Evolutionary conservation across 2,113 vertebrate genomes (phyloP), one percentile per base, ranked within the genome.

Genomic region (Brachyhypopomus occidentalis): DNA sequence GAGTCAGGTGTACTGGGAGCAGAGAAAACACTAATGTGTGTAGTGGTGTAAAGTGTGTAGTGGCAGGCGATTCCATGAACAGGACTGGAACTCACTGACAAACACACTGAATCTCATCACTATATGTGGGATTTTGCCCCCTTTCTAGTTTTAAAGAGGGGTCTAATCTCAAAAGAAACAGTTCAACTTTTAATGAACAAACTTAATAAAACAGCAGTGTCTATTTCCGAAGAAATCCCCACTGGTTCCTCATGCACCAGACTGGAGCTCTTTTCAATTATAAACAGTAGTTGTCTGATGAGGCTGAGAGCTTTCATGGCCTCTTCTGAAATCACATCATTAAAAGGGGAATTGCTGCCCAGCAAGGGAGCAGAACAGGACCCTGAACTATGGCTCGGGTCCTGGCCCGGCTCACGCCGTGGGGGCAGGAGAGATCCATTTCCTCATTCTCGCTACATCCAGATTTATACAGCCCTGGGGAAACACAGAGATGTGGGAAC

Each of bases 221-320:
- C 87, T 90, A 89, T 90, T 90, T 92, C 89, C 70, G 88, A 88
- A 85, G 79, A 86, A 80, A 87, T 91, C 88, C 88, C 88, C 76
- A 70, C 87, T 88, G 88, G 82, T 83, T 86, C 84, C 77, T 52
- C 72, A 83, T 81, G 77, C 60, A 83, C 79, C 77, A 89, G 86
- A 89, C 87, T 89, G 86, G 90, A 88, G 84, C 78, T 78, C 79
- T 84, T 88, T 89, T 92, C 89, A 89, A 90, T 91, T 89, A 86
- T 75, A 85, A 66, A 67, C 70, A 86, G 83, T 82, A 86, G 82
- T 84, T 34, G 12, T 80, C 86, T 79, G 83, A 87, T 88, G 85
- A 87, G 84, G 83, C 81, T 84, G 79, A 77, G 82, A 85, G 78
- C 83, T 91, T 91, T 86, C 83, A 88, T 80, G 71, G 86, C 74